Evolutionary conservation across 2,113 vertebrate genomes (phyloP).

Genomic region (Rhadina sibilatrix): DNA sequence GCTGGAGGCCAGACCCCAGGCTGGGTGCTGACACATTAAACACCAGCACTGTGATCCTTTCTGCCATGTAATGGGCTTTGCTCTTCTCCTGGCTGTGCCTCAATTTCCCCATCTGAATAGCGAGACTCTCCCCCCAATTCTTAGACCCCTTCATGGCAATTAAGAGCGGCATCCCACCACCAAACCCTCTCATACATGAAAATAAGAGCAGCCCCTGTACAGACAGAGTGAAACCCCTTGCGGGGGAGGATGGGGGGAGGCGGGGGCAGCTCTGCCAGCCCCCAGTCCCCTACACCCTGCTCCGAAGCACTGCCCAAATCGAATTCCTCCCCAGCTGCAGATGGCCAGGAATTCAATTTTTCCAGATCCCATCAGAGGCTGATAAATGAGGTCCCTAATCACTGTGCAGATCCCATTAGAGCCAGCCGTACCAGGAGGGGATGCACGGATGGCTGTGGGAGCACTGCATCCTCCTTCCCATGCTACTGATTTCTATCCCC

Average conservation of each 20-base stretch:
- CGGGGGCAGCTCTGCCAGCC: not conserved
- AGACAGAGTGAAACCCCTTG: not conserved
- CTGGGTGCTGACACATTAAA: not conserved
- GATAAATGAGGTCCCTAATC: slow-evolving; percentile 1
- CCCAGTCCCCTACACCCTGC: not conserved
- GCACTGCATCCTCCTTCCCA: not conserved
- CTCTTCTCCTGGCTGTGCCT: not conserved
- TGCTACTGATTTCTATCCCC: not conserved
- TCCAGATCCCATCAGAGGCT: slow-evolving; percentile 13
- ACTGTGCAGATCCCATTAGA: not conserved
- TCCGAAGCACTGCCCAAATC: not conserved
- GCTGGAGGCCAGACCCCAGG: not conserved
- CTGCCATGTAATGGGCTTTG: not conserved
- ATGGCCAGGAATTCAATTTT: slow-evolving; percentile 54
- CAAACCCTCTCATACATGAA: too few relatives aligned
- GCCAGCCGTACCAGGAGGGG: not conserved
- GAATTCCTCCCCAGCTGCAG: slow-evolving; percentile 37
- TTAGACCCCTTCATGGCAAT: fast-evolving
- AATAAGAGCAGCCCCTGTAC: not conserved
- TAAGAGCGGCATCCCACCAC: not conserved
- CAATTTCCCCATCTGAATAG: not conserved
- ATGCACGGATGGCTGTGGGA: not conserved
- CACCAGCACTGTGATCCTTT: not conserved
- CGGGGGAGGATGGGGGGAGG: not conserved
- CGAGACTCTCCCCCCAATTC: fast-evolving